These are phyloP conservation scores for Acholoe squamosa DNA, from an alignment of 2,888 invertebrate species.

Conservation along the genomic window DNA sequence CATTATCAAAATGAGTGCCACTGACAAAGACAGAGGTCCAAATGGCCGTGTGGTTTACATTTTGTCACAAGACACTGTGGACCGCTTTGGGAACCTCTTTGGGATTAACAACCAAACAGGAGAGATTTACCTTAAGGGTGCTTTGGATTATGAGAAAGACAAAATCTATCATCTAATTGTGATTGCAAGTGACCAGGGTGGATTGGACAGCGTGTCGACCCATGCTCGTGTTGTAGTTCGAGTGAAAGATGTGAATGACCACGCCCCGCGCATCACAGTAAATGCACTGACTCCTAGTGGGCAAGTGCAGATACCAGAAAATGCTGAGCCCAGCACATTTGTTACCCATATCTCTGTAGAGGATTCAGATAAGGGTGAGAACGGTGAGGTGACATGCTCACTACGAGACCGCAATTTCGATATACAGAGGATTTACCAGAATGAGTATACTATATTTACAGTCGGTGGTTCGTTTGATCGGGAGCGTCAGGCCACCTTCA, in stretches of 20 bases:
- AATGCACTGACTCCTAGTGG: slow-evolving; percentile 63
- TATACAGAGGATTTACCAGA: slow-evolving; percentile 55
- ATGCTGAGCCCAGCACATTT: slow-evolving; percentile 64
- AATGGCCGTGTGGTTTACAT: slow-evolving; percentile 74
- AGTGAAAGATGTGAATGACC: slow-evolving; percentile 69
- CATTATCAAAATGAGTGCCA: slow-evolving; percentile 77
- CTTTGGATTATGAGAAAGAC: slow-evolving; percentile 65
- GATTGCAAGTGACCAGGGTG: slow-evolving; percentile 67
- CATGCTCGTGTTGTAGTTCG: slow-evolving; percentile 62
- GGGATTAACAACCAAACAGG: slow-evolving; percentile 61
- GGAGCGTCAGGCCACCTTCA: slow-evolving; percentile 39
- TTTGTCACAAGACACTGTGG: slow-evolving; percentile 70
- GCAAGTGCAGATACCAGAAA: slow-evolving; percentile 65
- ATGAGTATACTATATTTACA: slow-evolving; percentile 63
- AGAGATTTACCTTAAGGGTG: slow-evolving; percentile 54
- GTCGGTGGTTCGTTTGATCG: slow-evolving; percentile 62
- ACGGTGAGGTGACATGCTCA: slow-evolving; percentile 61
- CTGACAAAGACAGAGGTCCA: slow-evolving; percentile 75
- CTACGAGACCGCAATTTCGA: slow-evolving; percentile 57
- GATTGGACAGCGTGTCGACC: slow-evolving; percentile 59
- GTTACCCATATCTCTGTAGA: slow-evolving; percentile 68
- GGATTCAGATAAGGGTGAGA: slow-evolving; percentile 64
- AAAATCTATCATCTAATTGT: slow-evolving; percentile 70
- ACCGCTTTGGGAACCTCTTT: slow-evolving; percentile 65
- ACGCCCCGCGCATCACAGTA: slow-evolving; percentile 66